Conservation (phyloP, 2,888 invertebrate species). For the Eristalinus sepulchralis region DNA sequence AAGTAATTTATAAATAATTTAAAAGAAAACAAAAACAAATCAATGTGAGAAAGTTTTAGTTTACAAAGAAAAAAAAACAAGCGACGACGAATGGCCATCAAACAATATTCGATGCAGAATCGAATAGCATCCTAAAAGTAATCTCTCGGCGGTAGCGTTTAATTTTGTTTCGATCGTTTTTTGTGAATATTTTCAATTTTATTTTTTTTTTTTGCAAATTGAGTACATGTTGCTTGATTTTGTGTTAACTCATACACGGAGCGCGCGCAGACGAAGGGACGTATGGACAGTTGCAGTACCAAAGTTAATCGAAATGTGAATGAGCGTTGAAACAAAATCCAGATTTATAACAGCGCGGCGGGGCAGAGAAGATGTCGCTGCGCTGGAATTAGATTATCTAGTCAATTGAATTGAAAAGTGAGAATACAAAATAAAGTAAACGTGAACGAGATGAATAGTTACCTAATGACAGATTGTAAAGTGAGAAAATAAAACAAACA, state of each 20-base stretch:
- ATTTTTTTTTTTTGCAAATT: background rate
- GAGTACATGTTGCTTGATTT: background rate
- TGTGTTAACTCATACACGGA: background rate
- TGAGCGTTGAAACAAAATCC: conserved; percentile 47
- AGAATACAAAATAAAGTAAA: conserved; percentile 50
- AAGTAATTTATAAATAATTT: conserved; percentile 32
- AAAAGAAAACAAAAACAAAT: background rate
- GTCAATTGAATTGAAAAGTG: conserved; percentile 75
- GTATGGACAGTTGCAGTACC: conserved; percentile 53
- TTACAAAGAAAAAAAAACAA: too few relatives aligned
- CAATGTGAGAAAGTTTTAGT: background rate
- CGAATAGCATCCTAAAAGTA: conserved; percentile 4
- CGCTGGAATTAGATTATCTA: conserved; percentile 75
- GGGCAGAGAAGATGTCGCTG: conserved; percentile 18
- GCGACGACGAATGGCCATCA: conserved; percentile 3
- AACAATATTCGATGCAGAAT: conserved; percentile 4
- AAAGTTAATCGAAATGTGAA: conserved; percentile 54
- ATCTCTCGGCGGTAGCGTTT: background rate
- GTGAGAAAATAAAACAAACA: conserved; percentile 25
- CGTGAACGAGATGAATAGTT: conserved; percentile 51
- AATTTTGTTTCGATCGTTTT: background rate
- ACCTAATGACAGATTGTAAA: conserved; percentile 57
- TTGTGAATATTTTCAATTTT: background rate
- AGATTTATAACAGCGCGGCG: conserved; percentile 44
- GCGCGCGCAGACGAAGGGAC: background rate